Evolutionary conservation across 2,113 vertebrate genomes (phyloP).

Genomic region (Orycteropus afer): DNA sequence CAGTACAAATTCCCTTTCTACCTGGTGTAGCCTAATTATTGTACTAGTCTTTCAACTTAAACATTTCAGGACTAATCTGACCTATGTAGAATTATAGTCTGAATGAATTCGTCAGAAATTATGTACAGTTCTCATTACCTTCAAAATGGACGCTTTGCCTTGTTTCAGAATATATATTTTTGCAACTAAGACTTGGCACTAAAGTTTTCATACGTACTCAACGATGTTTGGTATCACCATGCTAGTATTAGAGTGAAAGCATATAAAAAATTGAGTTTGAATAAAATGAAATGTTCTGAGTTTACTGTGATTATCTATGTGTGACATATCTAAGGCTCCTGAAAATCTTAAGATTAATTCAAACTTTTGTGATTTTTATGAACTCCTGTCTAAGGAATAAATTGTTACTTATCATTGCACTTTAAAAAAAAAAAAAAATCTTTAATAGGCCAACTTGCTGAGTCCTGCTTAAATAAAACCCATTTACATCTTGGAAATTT

Average conservation of each 20-base stretch:
- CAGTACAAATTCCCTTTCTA: not conserved
- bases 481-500: not conserved
- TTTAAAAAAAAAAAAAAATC: too few species aligned
- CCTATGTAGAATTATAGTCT: conserved; percentile 32
- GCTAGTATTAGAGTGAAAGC: not conserved
- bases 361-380: not conserved
- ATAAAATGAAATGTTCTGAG: conserved; percentile 58
- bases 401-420: too few species aligned
- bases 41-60: conserved; percentile 30
- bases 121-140: conserved; percentile 58
- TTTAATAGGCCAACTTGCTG: not conserved
- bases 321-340: conserved; percentile 39
- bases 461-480: not conserved
- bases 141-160: conserved; percentile 76
- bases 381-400: not conserved
- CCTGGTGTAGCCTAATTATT: conserved; percentile 55
- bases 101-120: conserved; percentile 62
- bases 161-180: conserved; percentile 75
- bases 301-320: conserved; percentile 41
- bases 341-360: not conserved
- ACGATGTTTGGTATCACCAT: conserved; percentile 47
- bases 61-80: conserved; percentile 55
- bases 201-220: conserved; percentile 39
- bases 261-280: conserved; percentile 48
- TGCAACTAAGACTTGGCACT: conserved; percentile 50